Percentiles rank a stretch among this genome's conserved stretches.
Conservation (phyloP, 2,797 vertebrate genomes). For the Echiichthys vipera region DNA sequence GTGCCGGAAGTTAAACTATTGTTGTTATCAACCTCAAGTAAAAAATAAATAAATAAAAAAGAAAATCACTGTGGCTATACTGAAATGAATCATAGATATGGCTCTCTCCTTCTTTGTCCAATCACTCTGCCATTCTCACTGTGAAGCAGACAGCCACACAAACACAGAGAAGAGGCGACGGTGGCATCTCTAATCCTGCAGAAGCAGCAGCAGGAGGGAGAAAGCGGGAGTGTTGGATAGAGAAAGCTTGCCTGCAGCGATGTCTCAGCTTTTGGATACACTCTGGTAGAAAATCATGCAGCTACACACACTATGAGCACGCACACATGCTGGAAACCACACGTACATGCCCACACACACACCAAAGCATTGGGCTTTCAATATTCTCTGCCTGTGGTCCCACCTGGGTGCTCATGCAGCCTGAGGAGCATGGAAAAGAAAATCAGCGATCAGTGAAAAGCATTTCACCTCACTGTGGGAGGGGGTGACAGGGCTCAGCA, state of each 20-base stretch:
- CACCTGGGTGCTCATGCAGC: slow-evolving; percentile 68
- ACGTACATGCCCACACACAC: slow-evolving; percentile 10
- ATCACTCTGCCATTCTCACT: slow-evolving; percentile 22
- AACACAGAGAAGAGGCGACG: slow-evolving; percentile 41
- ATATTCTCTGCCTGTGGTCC: slow-evolving; percentile 57
- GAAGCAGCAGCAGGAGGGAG: slow-evolving; percentile 60
- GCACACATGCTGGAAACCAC: slow-evolving; percentile 9
- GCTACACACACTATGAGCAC: slow-evolving; percentile 10
- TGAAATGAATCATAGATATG: slow-evolving; percentile 35
- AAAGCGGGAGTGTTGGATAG: slow-evolving; percentile 46
- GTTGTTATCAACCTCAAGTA: slow-evolving; percentile 15
- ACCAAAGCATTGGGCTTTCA: slow-evolving; percentile 36
- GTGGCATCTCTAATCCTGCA: slow-evolving; percentile 63
- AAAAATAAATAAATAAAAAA: slow-evolving; percentile 1
- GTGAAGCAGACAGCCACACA: slow-evolving; percentile 52
- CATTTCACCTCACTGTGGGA: slow-evolving; percentile 76
- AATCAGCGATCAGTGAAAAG: slow-evolving; percentile 72
- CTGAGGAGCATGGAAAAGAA: slow-evolving; percentile 61
- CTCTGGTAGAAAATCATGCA: slow-evolving; percentile 50
- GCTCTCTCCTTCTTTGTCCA: slow-evolving; percentile 29
- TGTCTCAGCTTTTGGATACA: slow-evolving; percentile 64
- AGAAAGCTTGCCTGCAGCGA: slow-evolving; percentile 62
- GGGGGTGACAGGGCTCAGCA: slow-evolving; percentile 63
- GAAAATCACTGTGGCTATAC: slow-evolving; percentile 3
- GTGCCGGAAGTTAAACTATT: slow-evolving; percentile 12